These are phyloP conservation scores for Patella vulgata DNA, from an alignment of 1,140 invertebrate genomes.

Conservation along the genomic window DNA sequence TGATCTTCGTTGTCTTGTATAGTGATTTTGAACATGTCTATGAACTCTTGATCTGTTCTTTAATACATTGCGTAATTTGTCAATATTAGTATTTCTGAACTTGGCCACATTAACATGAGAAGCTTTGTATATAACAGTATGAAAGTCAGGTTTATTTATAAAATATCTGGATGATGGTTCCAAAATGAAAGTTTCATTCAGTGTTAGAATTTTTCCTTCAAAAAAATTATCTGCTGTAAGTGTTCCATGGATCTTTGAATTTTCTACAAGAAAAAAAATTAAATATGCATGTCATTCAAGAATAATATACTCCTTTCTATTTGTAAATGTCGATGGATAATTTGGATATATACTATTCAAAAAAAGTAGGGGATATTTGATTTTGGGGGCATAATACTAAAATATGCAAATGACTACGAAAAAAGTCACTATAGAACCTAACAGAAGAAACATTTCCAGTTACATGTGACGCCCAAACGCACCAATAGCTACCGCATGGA, in stretches of 20 bases:
- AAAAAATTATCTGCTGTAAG: conserved; percentile 87
- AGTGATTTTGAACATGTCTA: background rate
- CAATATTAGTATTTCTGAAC: background rate
- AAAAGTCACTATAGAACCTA: too few species aligned
- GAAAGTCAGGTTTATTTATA: conserved; percentile 67
- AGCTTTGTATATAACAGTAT: conserved; percentile 75
- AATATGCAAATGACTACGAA: too few species aligned
- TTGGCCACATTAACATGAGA: background rate
- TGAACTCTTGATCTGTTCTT: conserved; percentile 83
- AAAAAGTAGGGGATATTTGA: too few species aligned
- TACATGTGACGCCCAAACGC: too few species aligned
- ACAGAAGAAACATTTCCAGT: too few species aligned
- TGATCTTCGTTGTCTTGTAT: conserved; percentile 73
- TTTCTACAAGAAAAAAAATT: too few species aligned
- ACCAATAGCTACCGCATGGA: too few species aligned
- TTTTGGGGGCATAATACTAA: too few species aligned
- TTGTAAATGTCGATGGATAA: too few species aligned
- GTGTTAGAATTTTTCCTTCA: conserved; percentile 85
- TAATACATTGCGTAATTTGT: background rate
- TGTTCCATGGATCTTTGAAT: conserved; percentile 84
- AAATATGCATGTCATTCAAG: too few species aligned
- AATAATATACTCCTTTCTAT: too few species aligned
- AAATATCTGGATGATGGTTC: conserved; percentile 83
- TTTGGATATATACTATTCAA: too few species aligned
- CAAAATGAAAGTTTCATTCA: conserved; percentile 83